Conservation (phyloP, 1,140 invertebrate genomes). For the Ceratina japonica region DNA sequence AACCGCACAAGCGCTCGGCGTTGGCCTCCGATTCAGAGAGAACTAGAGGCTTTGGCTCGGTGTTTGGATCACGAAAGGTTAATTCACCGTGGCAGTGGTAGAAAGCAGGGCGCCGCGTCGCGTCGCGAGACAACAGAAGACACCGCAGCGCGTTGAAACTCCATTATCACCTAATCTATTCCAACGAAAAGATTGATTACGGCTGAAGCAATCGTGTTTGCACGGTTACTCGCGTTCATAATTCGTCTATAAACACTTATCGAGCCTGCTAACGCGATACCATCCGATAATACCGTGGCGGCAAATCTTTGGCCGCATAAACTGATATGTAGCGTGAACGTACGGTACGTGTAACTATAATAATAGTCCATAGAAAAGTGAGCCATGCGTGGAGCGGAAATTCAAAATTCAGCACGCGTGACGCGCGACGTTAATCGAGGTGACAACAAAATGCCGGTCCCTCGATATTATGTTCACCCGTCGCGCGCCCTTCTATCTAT, state of each 20-base stretch:
- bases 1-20: neutral
- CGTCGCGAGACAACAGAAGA: neutral
- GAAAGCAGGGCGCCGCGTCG: neutral
- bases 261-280: too few species aligned
- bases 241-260: neutral
- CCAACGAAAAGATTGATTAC: slow-evolving; percentile 17
- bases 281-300: slow-evolving; percentile 39
- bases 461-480: slow-evolving; percentile 62
- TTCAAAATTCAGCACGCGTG: slow-evolving; percentile 45
- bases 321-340: slow-evolving; percentile 9
- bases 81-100: neutral
- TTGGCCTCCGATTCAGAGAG: neutral
- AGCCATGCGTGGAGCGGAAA: slow-evolving; percentile 26
- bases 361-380: neutral
- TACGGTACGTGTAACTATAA: too few species aligned
- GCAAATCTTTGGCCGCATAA: slow-evolving; percentile 31
- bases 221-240: slow-evolving; percentile 2
- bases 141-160: neutral
- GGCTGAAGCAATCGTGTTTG: neutral
- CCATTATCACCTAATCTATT: neutral
- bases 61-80: slow-evolving; percentile 15
- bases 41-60: too few species aligned
- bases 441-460: slow-evolving; percentile 65
- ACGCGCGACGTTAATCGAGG: slow-evolving; percentile 53
- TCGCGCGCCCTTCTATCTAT: neutral